Percentiles rank a stretch among this genome's conserved stretches.
These are phyloP conservation scores for Schrankia costaestrigalis DNA, from an alignment of 2,888 invertebrate genomes.

Conservation along the genomic window DNA sequence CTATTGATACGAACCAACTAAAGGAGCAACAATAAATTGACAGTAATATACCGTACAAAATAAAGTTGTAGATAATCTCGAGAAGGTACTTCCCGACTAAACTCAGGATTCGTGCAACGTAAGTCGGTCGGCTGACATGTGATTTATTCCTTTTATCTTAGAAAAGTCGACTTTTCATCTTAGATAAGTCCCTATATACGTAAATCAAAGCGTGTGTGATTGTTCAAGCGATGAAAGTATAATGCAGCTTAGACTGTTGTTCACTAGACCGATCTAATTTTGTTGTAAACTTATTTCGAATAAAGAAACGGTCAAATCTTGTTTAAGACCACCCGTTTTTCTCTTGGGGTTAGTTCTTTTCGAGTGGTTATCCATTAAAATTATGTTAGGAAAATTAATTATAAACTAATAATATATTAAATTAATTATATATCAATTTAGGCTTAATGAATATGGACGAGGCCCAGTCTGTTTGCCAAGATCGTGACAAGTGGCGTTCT, in stretches of 20 bases:
- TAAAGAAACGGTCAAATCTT: too few relatives aligned
- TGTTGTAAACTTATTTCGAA: conserved; percentile 18
- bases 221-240: conserved; percentile 56
- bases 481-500: too few relatives aligned
- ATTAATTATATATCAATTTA: too few relatives aligned
- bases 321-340: too few relatives aligned
- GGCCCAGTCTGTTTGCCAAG: too few relatives aligned
- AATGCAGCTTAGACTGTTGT: conserved; percentile 39
- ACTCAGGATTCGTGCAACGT: conserved; percentile 48
- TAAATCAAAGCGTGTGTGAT: conserved; percentile 64
- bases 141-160: conserved; percentile 74
- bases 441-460: too few relatives aligned
- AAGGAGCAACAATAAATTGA: conserved; percentile 32
- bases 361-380: too few relatives aligned
- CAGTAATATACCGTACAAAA: conserved; percentile 30
- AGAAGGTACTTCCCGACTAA: conserved; percentile 32
- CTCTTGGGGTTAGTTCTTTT: too few relatives aligned
- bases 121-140: conserved; percentile 67
- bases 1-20: conserved; percentile 5
- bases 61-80: conserved; percentile 36
- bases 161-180: conserved; percentile 61
- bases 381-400: too few relatives aligned
- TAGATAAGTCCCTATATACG: conserved; percentile 57
- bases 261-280: conserved; percentile 25
- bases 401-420: too few relatives aligned